A percentile compares a stretch with the other conserved stretches of the same genome.
Evolutionary conservation across 2,797 vertebrate species (phyloP).

Genomic region (Enteromius fasciolatus): DNA sequence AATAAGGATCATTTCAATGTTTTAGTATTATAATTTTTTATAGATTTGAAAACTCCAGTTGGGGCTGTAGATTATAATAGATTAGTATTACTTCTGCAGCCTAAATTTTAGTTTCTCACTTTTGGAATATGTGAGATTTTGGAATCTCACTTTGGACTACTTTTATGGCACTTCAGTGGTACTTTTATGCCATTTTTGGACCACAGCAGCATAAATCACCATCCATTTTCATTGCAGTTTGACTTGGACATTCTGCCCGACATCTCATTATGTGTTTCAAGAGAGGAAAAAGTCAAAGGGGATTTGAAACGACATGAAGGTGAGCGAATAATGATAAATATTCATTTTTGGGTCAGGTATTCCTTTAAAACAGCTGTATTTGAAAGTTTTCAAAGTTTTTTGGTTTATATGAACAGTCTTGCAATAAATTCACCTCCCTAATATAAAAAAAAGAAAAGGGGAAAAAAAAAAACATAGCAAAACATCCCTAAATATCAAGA

Average conservation of each 20-base stretch:
- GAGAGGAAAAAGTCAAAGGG: background rate
- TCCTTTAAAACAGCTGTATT: conserved; percentile 1
- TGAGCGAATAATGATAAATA: background rate
- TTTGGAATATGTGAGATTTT: background rate
- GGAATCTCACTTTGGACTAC: background rate
- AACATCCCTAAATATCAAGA: background rate
- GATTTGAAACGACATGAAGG: conserved; percentile 13
- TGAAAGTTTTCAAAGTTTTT: background rate
- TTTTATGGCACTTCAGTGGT: background rate
- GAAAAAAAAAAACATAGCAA: background rate
- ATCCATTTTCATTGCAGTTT: conserved; percentile 3
- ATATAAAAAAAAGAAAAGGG: background rate
- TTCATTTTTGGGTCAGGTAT: conserved; percentile 1
- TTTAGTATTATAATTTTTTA: background rate
- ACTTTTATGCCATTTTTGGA: conserved; percentile 15
- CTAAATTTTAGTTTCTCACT: too few species aligned
- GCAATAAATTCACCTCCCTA: background rate
- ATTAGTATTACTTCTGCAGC: background rate
- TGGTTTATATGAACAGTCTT: background rate
- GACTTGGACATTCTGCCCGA: background rate
- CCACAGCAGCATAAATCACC: conserved; percentile 14
- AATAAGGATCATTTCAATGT: background rate
- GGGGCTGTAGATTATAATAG: background rate
- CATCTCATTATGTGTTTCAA: conserved; percentile 21
- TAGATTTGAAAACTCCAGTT: background rate